Evolutionary conservation across 1,140 invertebrate genomes (phyloP).

Genomic region (Drosophila leontia): DNA sequence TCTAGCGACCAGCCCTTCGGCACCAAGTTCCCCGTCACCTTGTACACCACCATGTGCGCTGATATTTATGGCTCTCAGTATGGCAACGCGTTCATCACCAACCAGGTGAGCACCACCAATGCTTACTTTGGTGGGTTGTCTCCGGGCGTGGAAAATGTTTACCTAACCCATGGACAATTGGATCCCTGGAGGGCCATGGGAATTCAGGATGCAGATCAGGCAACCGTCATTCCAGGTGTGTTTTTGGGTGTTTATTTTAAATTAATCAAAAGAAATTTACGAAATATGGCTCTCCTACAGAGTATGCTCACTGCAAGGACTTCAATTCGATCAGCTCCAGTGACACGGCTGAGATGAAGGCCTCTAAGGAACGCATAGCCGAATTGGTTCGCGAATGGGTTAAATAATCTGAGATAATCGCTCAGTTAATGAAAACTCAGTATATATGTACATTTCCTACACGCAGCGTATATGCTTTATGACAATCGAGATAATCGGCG

Average conservation of each 20-base stretch:
- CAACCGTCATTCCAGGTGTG: slow-evolving; percentile 74
- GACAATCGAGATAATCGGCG: background rate
- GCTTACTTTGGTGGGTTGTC: slow-evolving; percentile 86
- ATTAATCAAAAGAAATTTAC: background rate
- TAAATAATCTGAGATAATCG: slow-evolving; percentile 21
- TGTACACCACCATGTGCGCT: slow-evolving; percentile 87
- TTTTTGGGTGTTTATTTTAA: background rate
- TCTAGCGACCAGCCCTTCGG: slow-evolving; percentile 88
- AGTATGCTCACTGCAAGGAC: slow-evolving; percentile 89
- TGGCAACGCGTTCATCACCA: slow-evolving; percentile 55
- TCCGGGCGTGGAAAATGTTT: slow-evolving; percentile 87
- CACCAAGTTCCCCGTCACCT: slow-evolving; percentile 86
- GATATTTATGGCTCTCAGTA: slow-evolving; percentile 87
- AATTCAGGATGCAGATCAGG: slow-evolving; percentile 76
- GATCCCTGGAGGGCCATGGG: slow-evolving; percentile 89
- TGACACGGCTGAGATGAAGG: slow-evolving; percentile 86
- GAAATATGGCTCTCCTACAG: slow-evolving; percentile 69
- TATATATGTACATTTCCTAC: background rate
- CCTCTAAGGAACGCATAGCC: slow-evolving; percentile 71
- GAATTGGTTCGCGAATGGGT: slow-evolving; percentile 76
- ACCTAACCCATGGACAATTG: slow-evolving; percentile 88
- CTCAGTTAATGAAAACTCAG: background rate
- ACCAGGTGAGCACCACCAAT: slow-evolving; percentile 86
- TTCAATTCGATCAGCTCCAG: slow-evolving; percentile 86
- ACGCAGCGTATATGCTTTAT: background rate